phyloP scores from a whole-genome alignment of 2,888 invertebrate genomes.

The Bellardia bayeri region DNA sequence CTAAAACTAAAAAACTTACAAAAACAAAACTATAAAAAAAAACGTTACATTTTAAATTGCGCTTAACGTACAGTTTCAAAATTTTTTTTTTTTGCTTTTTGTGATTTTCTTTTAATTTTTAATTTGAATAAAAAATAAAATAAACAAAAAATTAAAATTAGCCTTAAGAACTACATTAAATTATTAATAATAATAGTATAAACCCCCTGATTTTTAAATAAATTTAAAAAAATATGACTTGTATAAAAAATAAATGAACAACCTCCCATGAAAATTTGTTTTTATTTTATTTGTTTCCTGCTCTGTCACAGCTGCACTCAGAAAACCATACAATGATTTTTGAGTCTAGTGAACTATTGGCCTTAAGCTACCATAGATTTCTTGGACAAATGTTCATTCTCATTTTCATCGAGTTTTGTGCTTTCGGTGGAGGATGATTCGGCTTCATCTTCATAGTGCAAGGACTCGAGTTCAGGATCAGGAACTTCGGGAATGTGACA shows the following conservation, averaged over 20 bases:
- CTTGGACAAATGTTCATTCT: conserved; percentile 79
- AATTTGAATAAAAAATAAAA: not conserved
- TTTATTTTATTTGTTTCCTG: not conserved
- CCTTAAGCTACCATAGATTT: conserved; percentile 37
- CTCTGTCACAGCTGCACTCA: not conserved
- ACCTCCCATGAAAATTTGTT: conserved; percentile 42
- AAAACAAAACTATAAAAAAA: conserved; percentile 44
- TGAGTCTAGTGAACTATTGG: not conserved
- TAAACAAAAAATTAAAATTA: not conserved
- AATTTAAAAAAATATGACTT: conserved; percentile 57
- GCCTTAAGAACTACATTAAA: conserved; percentile 64
- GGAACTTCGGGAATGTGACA: conserved; percentile 82
- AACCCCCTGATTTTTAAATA: conserved; percentile 68
- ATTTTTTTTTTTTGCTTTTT: not conserved
- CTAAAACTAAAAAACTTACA: conserved; percentile 33
- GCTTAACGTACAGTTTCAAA: not conserved
- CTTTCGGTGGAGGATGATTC: conserved; percentile 82
- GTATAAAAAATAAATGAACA: conserved; percentile 52
- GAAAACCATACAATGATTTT: conserved; percentile 35
- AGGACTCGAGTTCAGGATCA: conserved; percentile 78
- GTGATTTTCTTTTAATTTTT: not conserved
- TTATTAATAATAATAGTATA: conserved; percentile 48
- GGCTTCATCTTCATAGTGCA: conserved; percentile 78
- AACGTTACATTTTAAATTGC: not conserved
- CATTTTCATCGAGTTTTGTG: conserved; percentile 81